phyloP scores from a whole-genome alignment of 2,113 vertebrate genomes.

The zebrafish (Danio rerio) region GRCz12tu NC_133180.1:18031501-18032000 shows the following conservation, averaged over 20 bases:
- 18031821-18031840: background rate
- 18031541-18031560: background rate
- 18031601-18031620: background rate
- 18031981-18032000: fast-evolving
- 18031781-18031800: background rate
- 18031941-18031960: background rate
- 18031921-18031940: background rate
- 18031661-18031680: background rate
- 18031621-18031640: background rate
- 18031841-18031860: background rate
- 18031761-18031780: background rate
- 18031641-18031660: background rate
- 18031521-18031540: background rate
- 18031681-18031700: too few species aligned
- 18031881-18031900: fast-evolving
- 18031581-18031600: conserved; percentile 18
- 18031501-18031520: background rate
- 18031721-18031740: background rate
- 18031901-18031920: too few species aligned
- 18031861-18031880: background rate
- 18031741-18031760: background rate
- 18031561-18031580: conserved; percentile 4
- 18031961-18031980: background rate
- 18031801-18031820: background rate
- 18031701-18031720: background rate